These are phyloP conservation scores for Euura saliciscinereae DNA, from an alignment of 1,140 invertebrate genomes.

Conservation along the genomic window DNA sequence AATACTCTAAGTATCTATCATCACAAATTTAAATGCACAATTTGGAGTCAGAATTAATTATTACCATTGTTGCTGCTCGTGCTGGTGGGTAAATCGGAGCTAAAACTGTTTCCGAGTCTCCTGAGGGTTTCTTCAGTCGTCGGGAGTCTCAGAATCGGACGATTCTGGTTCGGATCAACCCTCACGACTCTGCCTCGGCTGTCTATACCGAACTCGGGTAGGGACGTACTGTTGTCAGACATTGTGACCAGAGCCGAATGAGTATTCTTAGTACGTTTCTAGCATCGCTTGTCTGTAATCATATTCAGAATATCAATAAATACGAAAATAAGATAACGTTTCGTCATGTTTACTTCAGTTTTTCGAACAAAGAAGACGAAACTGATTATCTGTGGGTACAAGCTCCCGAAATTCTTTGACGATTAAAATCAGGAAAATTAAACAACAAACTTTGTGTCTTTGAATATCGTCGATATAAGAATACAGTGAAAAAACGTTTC, in stretches of 20 bases:
- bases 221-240: constrained; percentile 38
- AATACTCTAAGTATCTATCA: constrained; percentile 21
- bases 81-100: constrained; percentile 28
- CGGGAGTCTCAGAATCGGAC: constrained; percentile 32
- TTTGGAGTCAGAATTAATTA: not conserved
- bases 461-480: too few relatives aligned
- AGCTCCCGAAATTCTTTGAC: too few relatives aligned
- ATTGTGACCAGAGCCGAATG: constrained; percentile 29
- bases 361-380: too few relatives aligned
- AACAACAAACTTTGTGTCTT: too few relatives aligned
- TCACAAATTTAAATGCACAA: not conserved
- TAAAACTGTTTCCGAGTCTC: constrained; percentile 40
- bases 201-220: constrained; percentile 32
- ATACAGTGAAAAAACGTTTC: too few relatives aligned
- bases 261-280: not conserved
- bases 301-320: too few relatives aligned
- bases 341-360: too few relatives aligned
- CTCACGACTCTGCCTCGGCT: constrained; percentile 34
- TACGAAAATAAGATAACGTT: too few relatives aligned
- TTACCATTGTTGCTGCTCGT: constrained; percentile 39
- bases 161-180: constrained; percentile 33
- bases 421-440: too few relatives aligned
- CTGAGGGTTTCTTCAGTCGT: constrained; percentile 44
- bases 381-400: too few relatives aligned
- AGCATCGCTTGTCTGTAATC: not conserved